Evolutionary conservation across 2,113 vertebrate genomes (phyloP).

Genomic region (Tylochromis polylepis): DNA sequence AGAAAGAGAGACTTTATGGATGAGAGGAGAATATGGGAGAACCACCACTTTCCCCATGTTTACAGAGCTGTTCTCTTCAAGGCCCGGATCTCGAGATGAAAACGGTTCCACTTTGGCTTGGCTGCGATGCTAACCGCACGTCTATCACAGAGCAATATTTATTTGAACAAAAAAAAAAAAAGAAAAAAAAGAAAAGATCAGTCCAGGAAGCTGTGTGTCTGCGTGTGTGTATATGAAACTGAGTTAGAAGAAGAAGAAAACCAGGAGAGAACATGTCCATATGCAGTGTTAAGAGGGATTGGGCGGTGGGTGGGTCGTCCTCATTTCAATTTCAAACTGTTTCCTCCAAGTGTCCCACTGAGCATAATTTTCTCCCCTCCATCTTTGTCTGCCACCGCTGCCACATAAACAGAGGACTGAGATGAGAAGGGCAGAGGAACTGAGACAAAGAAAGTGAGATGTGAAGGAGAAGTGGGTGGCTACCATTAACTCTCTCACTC

Average conservation of each 20-base stretch:
- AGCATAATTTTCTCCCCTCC: conserved; percentile 66
- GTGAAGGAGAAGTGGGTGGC: background rate
- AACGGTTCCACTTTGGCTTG: background rate
- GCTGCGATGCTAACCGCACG: background rate
- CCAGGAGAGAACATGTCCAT: background rate
- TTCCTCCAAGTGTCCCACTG: conserved; percentile 61
- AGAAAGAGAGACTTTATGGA: background rate
- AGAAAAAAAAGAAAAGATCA: background rate
- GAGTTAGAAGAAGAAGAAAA: background rate
- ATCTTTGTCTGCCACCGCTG: conserved; percentile 27
- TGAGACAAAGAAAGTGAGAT: background rate
- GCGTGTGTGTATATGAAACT: background rate
- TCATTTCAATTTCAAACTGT: conserved; percentile 65
- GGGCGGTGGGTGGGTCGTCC: conserved; percentile 18
- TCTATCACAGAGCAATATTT: conserved; percentile 1
- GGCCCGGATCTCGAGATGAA: background rate
- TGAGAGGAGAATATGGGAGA: background rate
- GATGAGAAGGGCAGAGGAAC: conserved; percentile 14
- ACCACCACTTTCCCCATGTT: background rate
- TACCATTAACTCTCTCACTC: background rate
- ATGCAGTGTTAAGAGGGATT: conserved; percentile 14
- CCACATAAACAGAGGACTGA: conserved; percentile 41
- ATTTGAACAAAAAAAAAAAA: background rate
- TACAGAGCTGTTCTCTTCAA: background rate
- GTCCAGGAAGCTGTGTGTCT: background rate